These are phyloP conservation scores for Ardeotis arabs DNA, from an alignment of 2,113 vertebrate species.

Conservation along the genomic window DNA sequence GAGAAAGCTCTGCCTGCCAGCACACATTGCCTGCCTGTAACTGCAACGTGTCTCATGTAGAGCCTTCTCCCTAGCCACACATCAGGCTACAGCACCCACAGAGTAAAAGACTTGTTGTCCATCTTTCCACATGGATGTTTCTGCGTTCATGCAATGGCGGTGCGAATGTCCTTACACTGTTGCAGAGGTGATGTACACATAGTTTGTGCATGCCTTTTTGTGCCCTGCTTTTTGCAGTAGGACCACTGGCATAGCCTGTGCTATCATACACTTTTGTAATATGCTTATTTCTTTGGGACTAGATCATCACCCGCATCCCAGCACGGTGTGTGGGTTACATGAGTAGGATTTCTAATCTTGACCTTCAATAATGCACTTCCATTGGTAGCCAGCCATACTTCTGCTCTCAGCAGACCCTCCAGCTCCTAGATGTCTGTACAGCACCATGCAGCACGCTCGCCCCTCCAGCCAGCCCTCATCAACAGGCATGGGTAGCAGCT, in stretches of 20 bases:
- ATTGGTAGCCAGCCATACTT: background rate
- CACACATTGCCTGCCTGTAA: background rate
- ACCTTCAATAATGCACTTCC: background rate
- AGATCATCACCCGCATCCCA: background rate
- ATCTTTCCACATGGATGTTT: background rate
- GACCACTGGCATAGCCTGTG: background rate
- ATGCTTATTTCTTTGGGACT: background rate
- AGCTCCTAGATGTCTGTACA: background rate
- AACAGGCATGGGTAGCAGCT: background rate
- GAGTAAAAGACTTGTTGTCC: background rate
- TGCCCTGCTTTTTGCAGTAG: background rate
- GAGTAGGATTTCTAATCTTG: background rate
- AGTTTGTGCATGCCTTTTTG: background rate
- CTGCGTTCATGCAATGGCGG: background rate
- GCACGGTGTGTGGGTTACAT: rapidly evolving
- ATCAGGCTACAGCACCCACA: background rate
- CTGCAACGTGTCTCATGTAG: background rate
- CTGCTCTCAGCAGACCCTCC: background rate
- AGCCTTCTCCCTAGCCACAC: background rate
- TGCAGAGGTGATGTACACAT: background rate
- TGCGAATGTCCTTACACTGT: background rate
- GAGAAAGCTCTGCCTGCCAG: background rate
- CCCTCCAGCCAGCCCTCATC: background rate
- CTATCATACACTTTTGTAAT: background rate
- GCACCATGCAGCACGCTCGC: background rate